phyloP scores from a whole-genome alignment of 2,888 invertebrate genomes.

The Mesodorylaimus sp. region DNA sequence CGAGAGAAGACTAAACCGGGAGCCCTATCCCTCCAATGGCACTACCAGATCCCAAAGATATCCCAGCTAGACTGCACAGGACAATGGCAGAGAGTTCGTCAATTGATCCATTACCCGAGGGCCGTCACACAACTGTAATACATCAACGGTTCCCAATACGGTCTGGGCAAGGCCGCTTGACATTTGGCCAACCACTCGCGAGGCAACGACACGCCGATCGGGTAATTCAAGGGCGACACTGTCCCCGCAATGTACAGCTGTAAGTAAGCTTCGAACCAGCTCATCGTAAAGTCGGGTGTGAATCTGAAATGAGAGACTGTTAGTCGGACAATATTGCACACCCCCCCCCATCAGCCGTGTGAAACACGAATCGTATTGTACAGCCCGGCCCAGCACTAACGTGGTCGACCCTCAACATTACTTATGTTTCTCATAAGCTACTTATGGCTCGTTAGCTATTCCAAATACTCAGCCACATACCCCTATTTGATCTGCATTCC shows the following conservation, averaged over 20 bases:
- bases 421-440: no score
- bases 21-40: no score
- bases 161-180: slow-evolving; percentile 48
- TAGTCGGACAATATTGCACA: neutral
- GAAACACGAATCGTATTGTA: no score
- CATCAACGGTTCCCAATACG: slow-evolving; percentile 53
- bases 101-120: slow-evolving; percentile 23
- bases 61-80: no score
- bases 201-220: slow-evolving; percentile 48
- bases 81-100: no score
- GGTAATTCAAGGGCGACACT: slow-evolving; percentile 37
- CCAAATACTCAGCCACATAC: no score
- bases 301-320: slow-evolving; percentile 37
- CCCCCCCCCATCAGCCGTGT: neutral
- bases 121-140: slow-evolving; percentile 40
- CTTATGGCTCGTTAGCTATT: no score
- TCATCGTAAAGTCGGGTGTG: slow-evolving; percentile 65
- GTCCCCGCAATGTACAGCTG: slow-evolving; percentile 33
- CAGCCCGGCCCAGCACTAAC: no score
- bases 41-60: no score
- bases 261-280: slow-evolving; percentile 44
- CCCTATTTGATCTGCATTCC: no score
- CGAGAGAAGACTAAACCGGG: no score
- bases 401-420: no score
- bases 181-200: slow-evolving; percentile 49